Evolutionary conservation across 2,797 vertebrate species (phyloP).

Genomic region (Nannoperca obscura): DNA sequence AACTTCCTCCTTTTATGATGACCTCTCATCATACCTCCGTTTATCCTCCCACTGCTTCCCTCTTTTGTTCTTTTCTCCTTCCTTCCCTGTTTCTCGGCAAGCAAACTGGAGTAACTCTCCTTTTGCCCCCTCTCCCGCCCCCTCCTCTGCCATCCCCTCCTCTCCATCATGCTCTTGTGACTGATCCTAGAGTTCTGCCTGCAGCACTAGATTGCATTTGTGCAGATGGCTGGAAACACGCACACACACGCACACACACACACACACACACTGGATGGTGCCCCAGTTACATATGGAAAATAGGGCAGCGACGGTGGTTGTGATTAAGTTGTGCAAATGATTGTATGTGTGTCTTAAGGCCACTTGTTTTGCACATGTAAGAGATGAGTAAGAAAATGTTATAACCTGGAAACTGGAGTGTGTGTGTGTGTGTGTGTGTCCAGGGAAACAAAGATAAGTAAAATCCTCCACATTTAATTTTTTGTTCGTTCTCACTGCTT

Average conservation of each 20-base stretch:
- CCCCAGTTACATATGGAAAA: conserved; percentile 71
- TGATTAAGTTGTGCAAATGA: conserved; percentile 46
- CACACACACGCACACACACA: conserved; percentile 27
- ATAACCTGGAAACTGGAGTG: not conserved
- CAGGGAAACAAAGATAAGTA: not conserved
- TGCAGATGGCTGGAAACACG: conserved; percentile 55
- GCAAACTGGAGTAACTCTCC: conserved; percentile 32
- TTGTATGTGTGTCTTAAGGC: conserved; percentile 56
- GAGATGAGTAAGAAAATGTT: conserved; percentile 26
- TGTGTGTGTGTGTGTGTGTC: conserved; percentile 14
- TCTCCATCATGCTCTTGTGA: conserved; percentile 39
- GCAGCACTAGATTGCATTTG: conserved; percentile 59
- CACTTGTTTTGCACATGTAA: conserved; percentile 21
- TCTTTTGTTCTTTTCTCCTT: conserved; percentile 1
- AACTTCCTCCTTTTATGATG: not conserved
- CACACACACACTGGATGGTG: conserved; percentile 59
- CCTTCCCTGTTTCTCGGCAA: not conserved
- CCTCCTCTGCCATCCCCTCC: conserved; percentile 5
- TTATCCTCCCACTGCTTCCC: not conserved
- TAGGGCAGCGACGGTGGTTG: conserved; percentile 49
- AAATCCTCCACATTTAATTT: not conserved
- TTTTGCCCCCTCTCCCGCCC: conserved; percentile 20
- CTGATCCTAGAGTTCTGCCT: conserved; percentile 52
- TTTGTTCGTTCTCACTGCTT: not conserved
- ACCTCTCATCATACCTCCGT: not conserved